Conservation (phyloP, 2,888 invertebrate species). For the Nephrocerus scutellatus region DNA sequence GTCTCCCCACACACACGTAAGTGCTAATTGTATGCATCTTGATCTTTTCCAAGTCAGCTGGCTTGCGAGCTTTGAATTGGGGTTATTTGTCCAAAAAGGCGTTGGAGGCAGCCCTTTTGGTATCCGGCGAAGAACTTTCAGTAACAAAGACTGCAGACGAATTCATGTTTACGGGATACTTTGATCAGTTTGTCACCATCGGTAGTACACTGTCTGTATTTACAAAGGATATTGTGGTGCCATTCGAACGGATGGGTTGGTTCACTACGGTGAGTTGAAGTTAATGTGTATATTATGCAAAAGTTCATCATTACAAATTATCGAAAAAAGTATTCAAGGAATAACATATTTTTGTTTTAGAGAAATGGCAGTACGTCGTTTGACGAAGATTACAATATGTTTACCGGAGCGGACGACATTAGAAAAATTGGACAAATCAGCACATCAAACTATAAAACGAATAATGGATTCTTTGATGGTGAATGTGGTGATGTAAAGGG, state of each 20-base stretch:
- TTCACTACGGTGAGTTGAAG: constrained; percentile 64
- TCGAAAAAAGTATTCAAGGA: background rate
- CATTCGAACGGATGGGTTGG: constrained; percentile 73
- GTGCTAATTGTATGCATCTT: no score
- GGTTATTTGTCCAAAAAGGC: constrained; percentile 52
- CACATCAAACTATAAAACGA: constrained; percentile 63
- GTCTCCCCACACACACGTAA: background rate
- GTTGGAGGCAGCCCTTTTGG: constrained; percentile 52
- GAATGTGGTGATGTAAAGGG: constrained; percentile 60
- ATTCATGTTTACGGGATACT: constrained; percentile 71
- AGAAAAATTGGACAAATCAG: constrained; percentile 60
- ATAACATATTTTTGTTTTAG: constrained; percentile 46
- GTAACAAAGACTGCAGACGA: constrained; percentile 60
- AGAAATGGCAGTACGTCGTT: constrained; percentile 67
- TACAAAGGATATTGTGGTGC: constrained; percentile 49
- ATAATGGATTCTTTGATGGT: constrained; percentile 50
- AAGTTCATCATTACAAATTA: background rate
- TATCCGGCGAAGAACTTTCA: constrained; percentile 52
- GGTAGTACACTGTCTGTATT: constrained; percentile 53
- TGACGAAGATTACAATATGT: constrained; percentile 71
- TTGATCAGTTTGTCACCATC: constrained; percentile 61
- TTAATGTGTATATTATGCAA: background rate
- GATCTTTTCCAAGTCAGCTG: constrained; percentile 47
- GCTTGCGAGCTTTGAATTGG: constrained; percentile 49
- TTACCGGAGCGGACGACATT: constrained; percentile 60